phyloP scores from a whole-genome alignment of 2,888 invertebrate genomes.

The Dyspetes luteomarginatus region DNA sequence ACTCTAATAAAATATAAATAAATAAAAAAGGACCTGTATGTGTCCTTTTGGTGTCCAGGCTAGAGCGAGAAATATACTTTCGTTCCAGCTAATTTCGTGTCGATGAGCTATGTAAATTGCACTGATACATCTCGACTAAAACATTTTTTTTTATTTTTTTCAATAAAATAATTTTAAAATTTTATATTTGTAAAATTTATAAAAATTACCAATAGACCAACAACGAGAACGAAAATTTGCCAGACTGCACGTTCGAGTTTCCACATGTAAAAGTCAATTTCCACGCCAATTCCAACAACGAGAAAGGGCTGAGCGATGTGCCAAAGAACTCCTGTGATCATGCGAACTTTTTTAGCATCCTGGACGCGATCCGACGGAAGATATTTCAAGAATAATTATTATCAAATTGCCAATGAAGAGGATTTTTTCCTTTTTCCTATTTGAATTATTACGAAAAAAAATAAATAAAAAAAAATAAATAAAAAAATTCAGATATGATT shows the following conservation, averaged over 20 bases:
- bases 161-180: background rate
- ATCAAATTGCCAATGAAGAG: too few species aligned
- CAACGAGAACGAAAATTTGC: constrained; percentile 49
- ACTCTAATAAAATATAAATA: background rate
- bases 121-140: constrained; percentile 47
- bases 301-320: constrained; percentile 89
- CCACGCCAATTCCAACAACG: constrained; percentile 90
- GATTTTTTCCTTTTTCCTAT: too few species aligned
- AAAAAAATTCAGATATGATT: too few species aligned
- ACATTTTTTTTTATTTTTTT: background rate
- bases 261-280: constrained; percentile 86
- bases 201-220: constrained; percentile 40
- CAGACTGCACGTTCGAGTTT: constrained; percentile 69
- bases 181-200: background rate
- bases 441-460: too few species aligned
- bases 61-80: constrained; percentile 53
- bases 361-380: background rate
- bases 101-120: constrained; percentile 50
- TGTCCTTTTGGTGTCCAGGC: constrained; percentile 57
- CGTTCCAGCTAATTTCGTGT: constrained; percentile 53
- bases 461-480: too few species aligned
- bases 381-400: background rate
- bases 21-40: constrained; percentile 30
- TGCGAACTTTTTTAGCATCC: constrained; percentile 80
- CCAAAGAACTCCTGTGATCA: constrained; percentile 87